These are phyloP conservation scores for Myotis lucifugus DNA, from an alignment of 2,113 vertebrate species.

Conservation along the genomic window DNA sequence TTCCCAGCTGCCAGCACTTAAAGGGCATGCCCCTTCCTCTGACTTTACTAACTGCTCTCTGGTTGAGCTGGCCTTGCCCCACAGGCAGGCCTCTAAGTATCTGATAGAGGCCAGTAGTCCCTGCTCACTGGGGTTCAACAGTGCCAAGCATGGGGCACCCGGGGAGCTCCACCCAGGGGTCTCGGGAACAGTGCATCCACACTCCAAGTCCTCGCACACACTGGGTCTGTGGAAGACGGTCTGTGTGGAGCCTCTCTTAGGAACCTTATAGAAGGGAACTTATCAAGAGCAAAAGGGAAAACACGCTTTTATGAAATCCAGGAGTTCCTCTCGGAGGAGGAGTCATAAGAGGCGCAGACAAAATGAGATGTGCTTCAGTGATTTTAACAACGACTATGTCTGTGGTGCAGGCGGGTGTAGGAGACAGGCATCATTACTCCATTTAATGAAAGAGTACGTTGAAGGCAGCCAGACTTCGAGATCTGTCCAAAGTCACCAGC, in stretches of 20 bases:
- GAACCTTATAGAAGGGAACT: neutral
- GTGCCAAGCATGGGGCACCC: neutral
- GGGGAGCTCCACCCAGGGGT: neutral
- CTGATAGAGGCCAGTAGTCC: neutral
- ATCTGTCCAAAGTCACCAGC: neutral
- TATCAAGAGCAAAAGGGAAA: neutral
- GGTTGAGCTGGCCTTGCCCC: neutral
- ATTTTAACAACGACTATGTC: neutral
- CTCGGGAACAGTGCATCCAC: no score
- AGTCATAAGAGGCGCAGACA: neutral
- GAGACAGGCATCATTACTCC: neutral
- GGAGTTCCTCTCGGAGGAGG: neutral
- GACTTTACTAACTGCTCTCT: neutral
- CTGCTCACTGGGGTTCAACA: neutral
- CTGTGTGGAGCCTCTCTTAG: neutral
- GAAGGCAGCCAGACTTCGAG: neutral
- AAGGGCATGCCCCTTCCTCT: neutral
- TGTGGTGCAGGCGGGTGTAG: neutral
- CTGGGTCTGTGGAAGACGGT: neutral
- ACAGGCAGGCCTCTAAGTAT: neutral
- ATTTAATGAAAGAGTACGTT: neutral
- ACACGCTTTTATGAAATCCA: neutral
- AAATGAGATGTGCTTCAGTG: neutral
- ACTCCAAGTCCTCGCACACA: neutral
- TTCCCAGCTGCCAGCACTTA: neutral